Conservation (phyloP, 2,797 vertebrate genomes). For the Octomys mimax region DNA sequence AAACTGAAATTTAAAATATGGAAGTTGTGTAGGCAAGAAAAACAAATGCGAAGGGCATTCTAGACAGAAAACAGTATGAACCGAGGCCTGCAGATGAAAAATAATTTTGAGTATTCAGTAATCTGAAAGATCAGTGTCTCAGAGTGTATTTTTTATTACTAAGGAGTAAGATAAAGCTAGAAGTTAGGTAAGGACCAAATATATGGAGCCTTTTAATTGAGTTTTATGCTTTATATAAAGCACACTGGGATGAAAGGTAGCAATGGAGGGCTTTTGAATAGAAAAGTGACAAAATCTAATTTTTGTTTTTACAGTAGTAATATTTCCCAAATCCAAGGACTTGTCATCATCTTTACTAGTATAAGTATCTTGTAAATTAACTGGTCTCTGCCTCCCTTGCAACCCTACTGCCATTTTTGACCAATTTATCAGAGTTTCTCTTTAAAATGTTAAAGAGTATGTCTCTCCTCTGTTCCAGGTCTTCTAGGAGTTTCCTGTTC, state of each 20-base stretch:
- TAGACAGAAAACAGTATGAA: not conserved
- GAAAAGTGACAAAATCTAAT: not conserved
- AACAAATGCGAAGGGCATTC: not conserved
- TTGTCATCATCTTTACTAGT: not conserved
- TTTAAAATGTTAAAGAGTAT: not conserved
- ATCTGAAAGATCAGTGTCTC: not conserved
- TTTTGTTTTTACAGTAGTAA: not conserved
- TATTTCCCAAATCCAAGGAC: not conserved
- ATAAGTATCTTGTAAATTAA: not conserved
- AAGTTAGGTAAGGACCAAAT: not conserved
- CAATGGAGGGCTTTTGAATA: conserved; percentile 25
- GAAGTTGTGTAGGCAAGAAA: not conserved
- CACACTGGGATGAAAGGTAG: not conserved
- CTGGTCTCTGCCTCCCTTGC: not conserved
- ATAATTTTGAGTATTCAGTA: not conserved
- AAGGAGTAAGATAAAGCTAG: not conserved
- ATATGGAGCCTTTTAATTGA: not conserved
- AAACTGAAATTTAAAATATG: conserved; percentile 10
- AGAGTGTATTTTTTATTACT: not conserved
- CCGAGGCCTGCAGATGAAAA: not conserved
- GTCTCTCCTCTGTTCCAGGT: not conserved
- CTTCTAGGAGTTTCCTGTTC: not conserved
- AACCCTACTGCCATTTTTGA: not conserved
- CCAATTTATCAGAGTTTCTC: not conserved
- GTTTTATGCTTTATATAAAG: conserved; percentile 17